phyloP scores from a whole-genome alignment of 2,888 invertebrate genomes.

The Tetramorium bicarinatum region DNA sequence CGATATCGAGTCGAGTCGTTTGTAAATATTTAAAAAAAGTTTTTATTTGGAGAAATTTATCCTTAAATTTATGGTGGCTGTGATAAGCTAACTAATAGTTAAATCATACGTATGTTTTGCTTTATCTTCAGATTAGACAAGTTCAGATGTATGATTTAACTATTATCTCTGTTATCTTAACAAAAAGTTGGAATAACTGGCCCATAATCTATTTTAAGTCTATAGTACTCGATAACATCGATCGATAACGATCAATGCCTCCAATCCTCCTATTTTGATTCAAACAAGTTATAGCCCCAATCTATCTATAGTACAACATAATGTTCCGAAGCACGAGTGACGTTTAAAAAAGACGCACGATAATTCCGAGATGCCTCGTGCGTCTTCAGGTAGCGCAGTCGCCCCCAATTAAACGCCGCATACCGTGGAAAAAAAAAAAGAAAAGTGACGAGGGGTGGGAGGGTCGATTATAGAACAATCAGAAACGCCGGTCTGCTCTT shows the following conservation, averaged over 20 bases:
- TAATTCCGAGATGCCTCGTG: neutral
- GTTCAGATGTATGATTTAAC: too few species aligned
- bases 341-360: neutral
- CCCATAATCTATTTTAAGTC: neutral
- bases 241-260: neutral
- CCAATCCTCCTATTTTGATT: neutral
- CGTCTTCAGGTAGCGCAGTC: neutral
- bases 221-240: neutral
- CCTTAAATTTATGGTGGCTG: too few species aligned
- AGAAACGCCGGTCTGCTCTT: constrained; percentile 1
- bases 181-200: too few species aligned
- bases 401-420: neutral
- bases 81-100: too few species aligned
- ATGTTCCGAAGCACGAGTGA: neutral
- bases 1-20: neutral
- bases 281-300: neutral
- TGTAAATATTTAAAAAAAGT: neutral
- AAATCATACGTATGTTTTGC: too few species aligned
- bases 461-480: neutral
- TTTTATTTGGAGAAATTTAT: neutral
- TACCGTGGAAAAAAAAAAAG: neutral
- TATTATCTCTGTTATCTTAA: too few species aligned
- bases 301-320: neutral
- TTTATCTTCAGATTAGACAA: too few species aligned
- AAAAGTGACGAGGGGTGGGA: neutral